Percentiles rank a stretch among this genome's conserved stretches.
Conservation (phyloP, 2,888 invertebrate species). For the Hirtodrosophila cameraria region DNA sequence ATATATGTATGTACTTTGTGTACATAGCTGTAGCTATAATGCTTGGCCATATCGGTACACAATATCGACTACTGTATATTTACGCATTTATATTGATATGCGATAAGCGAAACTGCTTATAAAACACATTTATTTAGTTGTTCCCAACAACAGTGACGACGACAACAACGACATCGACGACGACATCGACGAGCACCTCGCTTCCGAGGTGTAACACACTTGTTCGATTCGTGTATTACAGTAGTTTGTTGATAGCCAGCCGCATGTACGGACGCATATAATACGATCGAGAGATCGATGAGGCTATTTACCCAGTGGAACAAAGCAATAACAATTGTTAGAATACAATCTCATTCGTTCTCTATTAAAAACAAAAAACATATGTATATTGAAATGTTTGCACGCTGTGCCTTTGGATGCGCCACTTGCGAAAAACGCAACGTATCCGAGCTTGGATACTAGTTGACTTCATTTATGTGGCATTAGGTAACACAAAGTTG, state of each 20-base stretch:
- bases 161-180: slow-evolving; percentile 15
- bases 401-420: slow-evolving; percentile 22
- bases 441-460: slow-evolving; percentile 3
- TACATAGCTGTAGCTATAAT: slow-evolving; percentile 64
- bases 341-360: too few species aligned
- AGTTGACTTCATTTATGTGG: slow-evolving; percentile 35
- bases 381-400: slow-evolving; percentile 20
- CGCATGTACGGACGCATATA: slow-evolving; percentile 61
- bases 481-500: slow-evolving; percentile 64
- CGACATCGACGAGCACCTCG: slow-evolving; percentile 25
- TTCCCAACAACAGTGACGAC: slow-evolving; percentile 33
- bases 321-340: slow-evolving; percentile 29
- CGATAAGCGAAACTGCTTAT: slow-evolving; percentile 79
- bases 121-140: slow-evolving; percentile 78
- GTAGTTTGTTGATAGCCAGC: slow-evolving; percentile 78
- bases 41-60: slow-evolving; percentile 57
- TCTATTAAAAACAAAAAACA: slow-evolving; percentile 5
- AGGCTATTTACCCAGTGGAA: slow-evolving; percentile 41
- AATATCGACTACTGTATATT: slow-evolving; percentile 82
- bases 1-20: slow-evolving; percentile 28
- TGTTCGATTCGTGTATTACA: slow-evolving; percentile 79
- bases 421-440: slow-evolving; percentile 22
- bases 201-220: slow-evolving; percentile 68
- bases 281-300: slow-evolving; percentile 57
- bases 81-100: slow-evolving; percentile 78